Conservation (phyloP, 1,140 invertebrate species). For the Atopsyche davidsoni region DNA sequence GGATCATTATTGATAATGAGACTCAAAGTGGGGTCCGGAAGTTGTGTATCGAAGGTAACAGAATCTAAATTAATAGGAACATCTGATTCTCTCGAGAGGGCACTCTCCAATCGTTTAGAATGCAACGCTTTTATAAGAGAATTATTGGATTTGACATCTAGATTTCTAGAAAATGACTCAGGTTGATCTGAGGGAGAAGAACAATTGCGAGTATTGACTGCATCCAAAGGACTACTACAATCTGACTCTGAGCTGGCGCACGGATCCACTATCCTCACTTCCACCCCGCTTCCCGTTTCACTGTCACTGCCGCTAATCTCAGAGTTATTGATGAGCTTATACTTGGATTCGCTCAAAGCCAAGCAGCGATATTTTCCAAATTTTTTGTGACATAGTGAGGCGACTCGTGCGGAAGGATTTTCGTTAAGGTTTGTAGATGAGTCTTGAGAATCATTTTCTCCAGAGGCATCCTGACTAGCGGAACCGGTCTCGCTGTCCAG, state of each 20-base stretch:
- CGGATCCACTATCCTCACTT: conserved; percentile 43
- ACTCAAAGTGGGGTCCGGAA: conserved; percentile 24
- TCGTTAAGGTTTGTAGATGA: conserved; percentile 3
- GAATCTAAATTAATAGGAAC: conserved; percentile 14
- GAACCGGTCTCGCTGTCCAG: conserved; percentile 10
- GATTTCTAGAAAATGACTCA: conserved; percentile 15
- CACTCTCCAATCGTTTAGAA: conserved; percentile 12
- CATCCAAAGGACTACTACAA: conserved; percentile 36
- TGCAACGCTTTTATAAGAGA: conserved; percentile 11
- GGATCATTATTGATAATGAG: conserved; percentile 23
- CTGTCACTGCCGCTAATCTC: conserved; percentile 42
- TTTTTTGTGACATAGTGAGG: conserved; percentile 37
- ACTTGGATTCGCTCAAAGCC: conserved; percentile 34
- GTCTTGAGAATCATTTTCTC: conserved; percentile 26
- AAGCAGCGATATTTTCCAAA: conserved; percentile 48
- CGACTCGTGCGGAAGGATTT: conserved; percentile 1
- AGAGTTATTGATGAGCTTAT: conserved; percentile 30
- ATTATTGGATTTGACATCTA: conserved; percentile 8
- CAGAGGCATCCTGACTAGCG: conserved; percentile 18
- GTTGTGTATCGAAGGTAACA: conserved; percentile 19
- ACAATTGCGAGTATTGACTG: conserved; percentile 1
- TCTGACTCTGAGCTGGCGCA: conserved; percentile 47
- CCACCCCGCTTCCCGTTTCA: conserved; percentile 45
- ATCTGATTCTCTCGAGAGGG: conserved; percentile 9
- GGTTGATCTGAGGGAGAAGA: conserved; percentile 2